phyloP scores from a whole-genome alignment of 1,140 invertebrate genomes.

The Psix sp. region DNA sequence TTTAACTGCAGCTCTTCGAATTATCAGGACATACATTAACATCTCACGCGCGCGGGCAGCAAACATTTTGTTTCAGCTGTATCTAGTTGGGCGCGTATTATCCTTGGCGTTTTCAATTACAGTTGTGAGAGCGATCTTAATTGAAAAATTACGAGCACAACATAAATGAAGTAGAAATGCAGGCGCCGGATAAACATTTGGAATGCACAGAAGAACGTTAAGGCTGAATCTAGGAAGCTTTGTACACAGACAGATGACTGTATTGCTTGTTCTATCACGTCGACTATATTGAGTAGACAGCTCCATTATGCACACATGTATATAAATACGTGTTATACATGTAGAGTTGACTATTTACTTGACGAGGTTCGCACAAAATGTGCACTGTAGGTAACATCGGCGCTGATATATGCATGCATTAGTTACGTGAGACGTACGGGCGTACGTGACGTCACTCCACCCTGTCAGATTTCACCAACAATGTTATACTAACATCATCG shows the following conservation, averaged over 20 bases:
- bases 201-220: conserved; percentile 53
- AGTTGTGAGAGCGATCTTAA: conserved; percentile 27
- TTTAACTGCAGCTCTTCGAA: conserved; percentile 30
- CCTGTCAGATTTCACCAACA: conserved; percentile 65
- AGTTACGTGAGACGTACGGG: conserved; percentile 70
- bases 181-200: conserved; percentile 53
- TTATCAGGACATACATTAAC: conserved; percentile 33
- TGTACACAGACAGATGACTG: conserved; percentile 61
- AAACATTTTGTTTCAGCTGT: conserved; percentile 29
- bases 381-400: conserved; percentile 64
- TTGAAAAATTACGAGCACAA: conserved; percentile 45
- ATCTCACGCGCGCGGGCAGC: conserved; percentile 3
- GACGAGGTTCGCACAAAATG: conserved; percentile 63
- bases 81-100: conserved; percentile 17
- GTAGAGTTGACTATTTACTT: conserved; percentile 64
- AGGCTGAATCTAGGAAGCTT: conserved; percentile 61
- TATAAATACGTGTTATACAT: conserved; percentile 64
- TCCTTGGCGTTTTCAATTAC: conserved; percentile 25
- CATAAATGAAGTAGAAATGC: conserved; percentile 48
- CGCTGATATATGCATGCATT: conserved; percentile 70
- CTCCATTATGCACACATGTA: conserved; percentile 63
- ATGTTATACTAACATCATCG: conserved; percentile 67
- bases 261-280: conserved; percentile 63
- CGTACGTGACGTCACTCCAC: conserved; percentile 65
- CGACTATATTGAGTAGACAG: conserved; percentile 62